Conservation (phyloP, 2,797 vertebrate genomes). For the Galago senegalensis region DNA sequence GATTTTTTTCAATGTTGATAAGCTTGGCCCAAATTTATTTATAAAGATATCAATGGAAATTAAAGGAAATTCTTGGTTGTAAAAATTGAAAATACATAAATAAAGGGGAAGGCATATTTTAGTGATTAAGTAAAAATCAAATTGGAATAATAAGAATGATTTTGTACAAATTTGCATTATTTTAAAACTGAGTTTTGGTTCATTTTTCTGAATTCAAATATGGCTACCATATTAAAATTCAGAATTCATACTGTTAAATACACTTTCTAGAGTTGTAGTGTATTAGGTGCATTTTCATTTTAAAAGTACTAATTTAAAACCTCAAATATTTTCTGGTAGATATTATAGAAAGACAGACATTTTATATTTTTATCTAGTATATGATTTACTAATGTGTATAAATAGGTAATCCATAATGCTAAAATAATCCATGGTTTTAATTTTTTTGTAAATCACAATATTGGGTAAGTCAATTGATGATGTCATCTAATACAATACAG, state of each 20-base stretch:
- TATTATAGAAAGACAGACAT: not conserved
- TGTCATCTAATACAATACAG: not conserved
- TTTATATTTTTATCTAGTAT: not conserved
- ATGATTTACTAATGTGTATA: not conserved
- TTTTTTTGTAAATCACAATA: not conserved
- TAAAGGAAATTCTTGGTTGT: not conserved
- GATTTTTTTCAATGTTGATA: not conserved
- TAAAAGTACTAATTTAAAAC: not conserved
- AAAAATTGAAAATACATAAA: not conserved
- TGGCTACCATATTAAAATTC: not conserved
- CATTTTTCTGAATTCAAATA: not conserved
- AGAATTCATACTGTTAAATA: not conserved
- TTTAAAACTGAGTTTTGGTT: not conserved
- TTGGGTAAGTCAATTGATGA: not conserved
- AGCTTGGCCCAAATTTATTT: not conserved
- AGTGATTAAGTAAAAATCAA: not conserved
- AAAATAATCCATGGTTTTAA: not conserved
- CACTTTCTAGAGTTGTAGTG: not conserved
- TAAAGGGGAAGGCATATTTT: not conserved
- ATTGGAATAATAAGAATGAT: not conserved
- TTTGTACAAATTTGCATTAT: not conserved
- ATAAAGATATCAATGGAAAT: not conserved
- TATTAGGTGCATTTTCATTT: not conserved
- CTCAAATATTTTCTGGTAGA: not conserved
- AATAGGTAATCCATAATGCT: not conserved